Percentiles rank a stretch among this genome's conserved stretches.
Evolutionary conservation across 2,888 invertebrate species (phyloP).

Genomic region (Phalera bucephala): DNA sequence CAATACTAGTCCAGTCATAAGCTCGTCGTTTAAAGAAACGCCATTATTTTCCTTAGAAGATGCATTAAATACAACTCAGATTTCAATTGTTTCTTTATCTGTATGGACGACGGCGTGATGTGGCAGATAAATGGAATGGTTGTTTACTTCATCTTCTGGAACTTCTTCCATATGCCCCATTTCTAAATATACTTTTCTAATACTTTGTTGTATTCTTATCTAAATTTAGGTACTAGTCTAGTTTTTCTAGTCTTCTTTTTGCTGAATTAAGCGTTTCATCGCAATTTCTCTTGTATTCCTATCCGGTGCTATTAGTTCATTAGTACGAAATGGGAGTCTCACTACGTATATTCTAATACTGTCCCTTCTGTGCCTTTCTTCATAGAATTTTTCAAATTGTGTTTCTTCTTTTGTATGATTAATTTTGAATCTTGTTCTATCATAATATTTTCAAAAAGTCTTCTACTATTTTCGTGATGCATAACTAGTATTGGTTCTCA

Average conservation of each 20-base stretch:
- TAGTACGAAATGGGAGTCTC: conserved; percentile 1
- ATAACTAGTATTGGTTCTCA: neutral
- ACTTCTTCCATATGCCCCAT: conserved; percentile 4
- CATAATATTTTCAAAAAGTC: conserved; percentile 2
- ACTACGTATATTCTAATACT: neutral
- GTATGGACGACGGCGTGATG: neutral
- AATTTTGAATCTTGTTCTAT: neutral
- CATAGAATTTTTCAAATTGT: neutral
- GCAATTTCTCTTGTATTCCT: conserved; percentile 4
- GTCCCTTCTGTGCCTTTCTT: neutral
- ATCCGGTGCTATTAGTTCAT: neutral
- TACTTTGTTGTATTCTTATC: conserved; percentile 1
- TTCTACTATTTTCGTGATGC: neutral
- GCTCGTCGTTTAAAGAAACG: conserved; percentile 9
- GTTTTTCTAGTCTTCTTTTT: neutral
- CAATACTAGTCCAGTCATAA: conserved; percentile 7
- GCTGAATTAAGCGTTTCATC: neutral
- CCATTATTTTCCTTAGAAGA: conserved; percentile 1
- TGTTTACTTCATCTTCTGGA: neutral
- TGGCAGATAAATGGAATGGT: neutral
- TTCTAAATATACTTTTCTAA: conserved; percentile 1
- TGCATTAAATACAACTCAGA: too few relatives aligned
- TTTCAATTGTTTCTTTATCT: conserved; percentile 2
- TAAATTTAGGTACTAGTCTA: neutral
- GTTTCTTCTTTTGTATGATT: conserved; percentile 1